Base-by-base conservation (phyloP, 2,888 invertebrate species). In the Piscicola geometra region DNA sequence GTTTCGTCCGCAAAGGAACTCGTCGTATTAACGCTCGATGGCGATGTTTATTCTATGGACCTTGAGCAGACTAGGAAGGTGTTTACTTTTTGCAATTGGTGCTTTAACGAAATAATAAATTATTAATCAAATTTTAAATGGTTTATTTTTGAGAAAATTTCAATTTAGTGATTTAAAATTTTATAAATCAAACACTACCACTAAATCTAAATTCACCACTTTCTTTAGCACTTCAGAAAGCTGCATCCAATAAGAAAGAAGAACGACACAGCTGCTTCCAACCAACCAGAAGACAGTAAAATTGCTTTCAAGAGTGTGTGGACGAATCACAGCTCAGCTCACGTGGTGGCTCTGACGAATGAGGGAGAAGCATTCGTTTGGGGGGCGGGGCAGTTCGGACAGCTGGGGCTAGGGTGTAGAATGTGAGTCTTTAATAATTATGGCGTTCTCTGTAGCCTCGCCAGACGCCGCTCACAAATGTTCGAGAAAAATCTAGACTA, bases 341-440 rank as follows among this genome's bases (percentile, higher is more conserved):
- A 96, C 85, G 94, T 94, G 82, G 87, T 97, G 74, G 95, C 94
- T 0, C 86, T 96, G 36, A 92, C 94, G 0, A 90, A 91, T 21
- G 94, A 94, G 78, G 94, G 94, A 1, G 94, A 94, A 81, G 94
- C 96, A 0, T 95, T 93, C 85, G 94, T 94, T 15, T 97, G 95
- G 95, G 96, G 96, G 0, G 94, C 95, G 86, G 95, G 95, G 0
- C 94, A 95, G 83, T 95, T 95, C 81, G 95, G 96, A 0, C 92
- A 93, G 85, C 87, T 93, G 0, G 93, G 93, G 0, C 93, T 93
- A 82, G 12, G n/a, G 21, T 12, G 32, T n/a, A 21, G 5, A 36
- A 30, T 21, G 60, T 30, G 3, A 73, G 12, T n/a, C 28, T 3
- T 28, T n/a, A n/a, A n/a, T n/a, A n/a, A n/a, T n/a, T n/a, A n/a